phyloP scores from a whole-genome alignment of 2,797 vertebrate genomes.

The Anniella stebbinsi region DNA sequence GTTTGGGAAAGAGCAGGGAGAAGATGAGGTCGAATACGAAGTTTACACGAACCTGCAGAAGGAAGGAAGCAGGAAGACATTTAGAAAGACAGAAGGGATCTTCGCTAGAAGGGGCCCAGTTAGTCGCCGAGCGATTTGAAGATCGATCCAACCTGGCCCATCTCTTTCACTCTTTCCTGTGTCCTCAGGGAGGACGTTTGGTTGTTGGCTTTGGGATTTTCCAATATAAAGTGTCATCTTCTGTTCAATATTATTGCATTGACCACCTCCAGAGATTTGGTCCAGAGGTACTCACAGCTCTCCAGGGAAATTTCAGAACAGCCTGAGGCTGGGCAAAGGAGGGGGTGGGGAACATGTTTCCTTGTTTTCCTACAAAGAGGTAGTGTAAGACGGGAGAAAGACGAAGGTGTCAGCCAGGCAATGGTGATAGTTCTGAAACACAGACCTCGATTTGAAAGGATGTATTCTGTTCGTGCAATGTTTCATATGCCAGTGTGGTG shows the following conservation, averaged over 20 bases:
- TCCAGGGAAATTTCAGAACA: slow-evolving; percentile 35
- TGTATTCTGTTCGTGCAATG: too few relatives aligned
- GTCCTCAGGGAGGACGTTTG: neutral
- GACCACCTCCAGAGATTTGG: neutral
- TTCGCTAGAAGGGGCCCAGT: neutral
- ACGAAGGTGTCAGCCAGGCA: neutral
- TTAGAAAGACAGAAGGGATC: neutral
- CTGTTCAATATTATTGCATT: slow-evolving; percentile 35
- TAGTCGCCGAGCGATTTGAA: neutral
- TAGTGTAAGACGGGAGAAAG: neutral
- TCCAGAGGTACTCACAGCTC: slow-evolving; percentile 6
- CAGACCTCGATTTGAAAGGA: too few relatives aligned
- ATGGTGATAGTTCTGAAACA: neutral
- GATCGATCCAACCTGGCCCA: neutral
- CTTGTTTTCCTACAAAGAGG: neutral
- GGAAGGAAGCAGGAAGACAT: neutral
- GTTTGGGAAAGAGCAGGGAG: neutral
- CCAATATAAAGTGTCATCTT: slow-evolving; percentile 41
- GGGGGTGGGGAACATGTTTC: neutral
- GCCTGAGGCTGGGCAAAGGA: slow-evolving; percentile 16
- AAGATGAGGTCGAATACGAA: neutral
- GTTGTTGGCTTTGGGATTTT: slow-evolving; percentile 26
- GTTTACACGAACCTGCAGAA: neutral
- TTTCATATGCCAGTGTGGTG: neutral
- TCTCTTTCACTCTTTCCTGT: neutral